These are phyloP conservation scores for Acrobasis repandana DNA, from an alignment of 2,888 invertebrate genomes.

Conservation along the genomic window DNA sequence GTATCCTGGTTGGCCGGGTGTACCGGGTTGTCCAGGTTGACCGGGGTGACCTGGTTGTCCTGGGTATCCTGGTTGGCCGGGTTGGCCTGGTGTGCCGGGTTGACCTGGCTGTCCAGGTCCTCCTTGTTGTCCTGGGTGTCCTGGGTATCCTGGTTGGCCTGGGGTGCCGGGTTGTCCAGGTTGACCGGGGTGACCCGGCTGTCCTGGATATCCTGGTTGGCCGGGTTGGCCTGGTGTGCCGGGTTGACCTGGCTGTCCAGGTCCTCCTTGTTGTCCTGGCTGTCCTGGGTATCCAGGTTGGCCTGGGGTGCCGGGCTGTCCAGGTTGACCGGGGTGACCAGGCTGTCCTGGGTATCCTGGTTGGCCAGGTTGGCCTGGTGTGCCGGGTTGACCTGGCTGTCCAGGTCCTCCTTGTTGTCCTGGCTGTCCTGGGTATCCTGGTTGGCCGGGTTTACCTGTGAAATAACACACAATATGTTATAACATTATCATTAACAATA, in stretches of 20 bases:
- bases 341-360: conserved; percentile 34
- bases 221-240: conserved; percentile 41
- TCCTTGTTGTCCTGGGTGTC: conserved; percentile 31
- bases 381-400: conserved; percentile 28
- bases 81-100: conserved; percentile 44
- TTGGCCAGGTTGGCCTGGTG: conserved; percentile 28
- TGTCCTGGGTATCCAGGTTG: conserved; percentile 31
- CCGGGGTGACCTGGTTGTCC: conserved; percentile 37
- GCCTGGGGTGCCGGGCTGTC: conserved; percentile 32
- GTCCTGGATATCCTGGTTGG: conserved; percentile 35
- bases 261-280: conserved; percentile 24
- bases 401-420: conserved; percentile 46
- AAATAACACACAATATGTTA: too few relatives aligned
- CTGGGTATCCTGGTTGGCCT: conserved; percentile 36
- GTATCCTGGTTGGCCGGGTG: conserved; percentile 41
- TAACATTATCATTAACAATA: too few relatives aligned
- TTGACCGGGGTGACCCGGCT: conserved; percentile 29
- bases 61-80: conserved; percentile 51
- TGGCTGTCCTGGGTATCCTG: conserved; percentile 35
- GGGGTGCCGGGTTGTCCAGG: conserved; percentile 30
- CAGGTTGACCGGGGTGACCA: conserved; percentile 23
- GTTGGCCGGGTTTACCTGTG: conserved; percentile 31
- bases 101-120: conserved; percentile 42
- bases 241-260: conserved; percentile 27
- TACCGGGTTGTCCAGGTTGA: conserved; percentile 50